Conservation (phyloP, 2,113 vertebrate genomes). For the Trogon surrucura region DNA sequence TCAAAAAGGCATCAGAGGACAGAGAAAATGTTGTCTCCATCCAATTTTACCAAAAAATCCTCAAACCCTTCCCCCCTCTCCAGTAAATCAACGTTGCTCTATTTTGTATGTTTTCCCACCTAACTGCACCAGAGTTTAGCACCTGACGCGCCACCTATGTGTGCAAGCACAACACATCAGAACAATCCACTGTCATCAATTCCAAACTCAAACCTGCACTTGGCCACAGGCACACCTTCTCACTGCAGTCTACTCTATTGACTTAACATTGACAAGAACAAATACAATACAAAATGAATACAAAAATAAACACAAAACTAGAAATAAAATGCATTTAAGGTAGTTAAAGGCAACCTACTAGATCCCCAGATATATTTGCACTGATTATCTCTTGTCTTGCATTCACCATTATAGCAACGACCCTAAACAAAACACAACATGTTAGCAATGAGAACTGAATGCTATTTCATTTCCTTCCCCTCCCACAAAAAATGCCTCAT, state of each 20-base stretch:
- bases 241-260: neutral
- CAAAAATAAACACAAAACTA: neutral
- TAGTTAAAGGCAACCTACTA: slow-evolving; percentile 81
- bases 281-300: neutral
- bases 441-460: neutral
- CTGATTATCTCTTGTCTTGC: slow-evolving; percentile 97
- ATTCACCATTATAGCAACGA: slow-evolving; percentile 95
- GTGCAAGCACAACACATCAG: neutral
- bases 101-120: neutral
- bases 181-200: neutral
- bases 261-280: neutral
- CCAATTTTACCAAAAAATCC: neutral
- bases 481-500: neutral
- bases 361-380: slow-evolving; percentile 97
- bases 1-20: neutral
- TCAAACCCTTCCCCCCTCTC: fast-evolving
- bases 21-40: neutral
- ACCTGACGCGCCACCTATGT: neutral
- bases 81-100: neutral
- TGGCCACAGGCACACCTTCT: neutral
- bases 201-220: neutral
- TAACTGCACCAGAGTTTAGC: neutral
- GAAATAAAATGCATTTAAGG: slow-evolving; percentile 17
- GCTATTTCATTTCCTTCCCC: neutral
- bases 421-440: slow-evolving; percentile 78